These are phyloP conservation scores for Sycophila sp. DNA, from an alignment of 1,140 invertebrate species.

Conservation along the genomic window DNA sequence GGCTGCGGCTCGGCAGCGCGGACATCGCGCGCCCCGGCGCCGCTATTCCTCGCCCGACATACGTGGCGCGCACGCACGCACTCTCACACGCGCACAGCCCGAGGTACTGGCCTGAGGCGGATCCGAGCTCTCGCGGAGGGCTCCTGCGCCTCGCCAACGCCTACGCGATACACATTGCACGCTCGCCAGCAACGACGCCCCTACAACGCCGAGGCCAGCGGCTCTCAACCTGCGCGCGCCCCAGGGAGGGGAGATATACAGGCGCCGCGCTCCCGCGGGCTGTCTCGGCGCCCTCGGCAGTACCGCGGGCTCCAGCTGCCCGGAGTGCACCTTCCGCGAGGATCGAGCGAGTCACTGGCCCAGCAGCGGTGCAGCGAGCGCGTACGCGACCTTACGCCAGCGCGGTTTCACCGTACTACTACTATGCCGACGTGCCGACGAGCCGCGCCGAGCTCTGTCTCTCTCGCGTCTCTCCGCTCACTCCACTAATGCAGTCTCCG, in stretches of 20 bases:
- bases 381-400: too few species aligned
- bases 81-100: slow-evolving; percentile 9
- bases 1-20: slow-evolving; percentile 12
- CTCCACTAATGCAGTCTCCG: too few species aligned
- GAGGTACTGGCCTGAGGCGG: slow-evolving; percentile 1
- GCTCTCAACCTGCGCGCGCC: slow-evolving; percentile 39
- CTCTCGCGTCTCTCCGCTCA: too few species aligned
- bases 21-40: slow-evolving; percentile 15
- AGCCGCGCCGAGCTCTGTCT: too few species aligned
- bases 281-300: not conserved
- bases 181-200: slow-evolving; percentile 56
- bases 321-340: too few species aligned
- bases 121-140: not conserved
- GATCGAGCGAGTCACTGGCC: too few species aligned
- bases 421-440: too few species aligned
- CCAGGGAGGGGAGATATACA: not conserved
- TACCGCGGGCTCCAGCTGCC: too few species aligned
- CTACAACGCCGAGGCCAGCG: slow-evolving; percentile 48
- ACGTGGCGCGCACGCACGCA: not conserved
- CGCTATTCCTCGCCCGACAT: not conserved
- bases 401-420: too few species aligned
- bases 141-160: slow-evolving; percentile 56
- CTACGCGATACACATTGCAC: slow-evolving; percentile 61
- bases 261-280: not conserved
- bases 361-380: too few species aligned